These are phyloP conservation scores for Cossypha caffra DNA, from an alignment of 2,797 vertebrate species.

Conservation along the genomic window DNA sequence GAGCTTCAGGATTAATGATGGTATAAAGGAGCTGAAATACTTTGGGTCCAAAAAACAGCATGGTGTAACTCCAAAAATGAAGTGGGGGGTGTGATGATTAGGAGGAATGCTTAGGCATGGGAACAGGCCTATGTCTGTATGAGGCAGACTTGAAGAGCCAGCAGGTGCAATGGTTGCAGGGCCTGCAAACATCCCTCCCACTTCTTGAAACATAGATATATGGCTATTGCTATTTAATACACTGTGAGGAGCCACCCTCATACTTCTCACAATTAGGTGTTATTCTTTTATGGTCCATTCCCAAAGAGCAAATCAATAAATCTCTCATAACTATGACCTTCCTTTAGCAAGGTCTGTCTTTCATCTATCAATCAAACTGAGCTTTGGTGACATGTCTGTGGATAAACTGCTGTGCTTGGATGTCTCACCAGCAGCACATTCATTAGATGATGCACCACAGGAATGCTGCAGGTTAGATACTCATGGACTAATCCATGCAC, in stretches of 20 bases:
- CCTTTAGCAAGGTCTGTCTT: conserved; percentile 16
- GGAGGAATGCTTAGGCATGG: not conserved
- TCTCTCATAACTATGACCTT: conserved; percentile 7
- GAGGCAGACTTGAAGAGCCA: not conserved
- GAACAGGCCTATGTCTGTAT: not conserved
- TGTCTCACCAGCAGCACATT: not conserved
- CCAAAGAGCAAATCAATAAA: conserved; percentile 2
- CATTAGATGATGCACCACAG: not conserved
- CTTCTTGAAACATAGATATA: not conserved
- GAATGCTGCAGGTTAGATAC: not conserved
- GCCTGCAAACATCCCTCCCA: not conserved
- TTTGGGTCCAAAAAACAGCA: not conserved
- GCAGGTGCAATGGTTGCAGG: not conserved
- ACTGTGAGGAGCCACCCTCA: not conserved
- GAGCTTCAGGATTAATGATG: not conserved
- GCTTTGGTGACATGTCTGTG: not conserved
- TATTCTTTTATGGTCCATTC: not conserved
- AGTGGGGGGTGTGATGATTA: not conserved
- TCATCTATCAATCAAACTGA: conserved; percentile 21
- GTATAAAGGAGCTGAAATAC: not conserved
- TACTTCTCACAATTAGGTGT: not conserved
- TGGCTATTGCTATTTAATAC: not conserved
- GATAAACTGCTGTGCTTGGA: not conserved
- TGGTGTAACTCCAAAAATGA: not conserved
- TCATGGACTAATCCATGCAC: not conserved